Evolutionary conservation across 2,888 invertebrate genomes (phyloP).

Genomic region (Nomada ferruginata): DNA sequence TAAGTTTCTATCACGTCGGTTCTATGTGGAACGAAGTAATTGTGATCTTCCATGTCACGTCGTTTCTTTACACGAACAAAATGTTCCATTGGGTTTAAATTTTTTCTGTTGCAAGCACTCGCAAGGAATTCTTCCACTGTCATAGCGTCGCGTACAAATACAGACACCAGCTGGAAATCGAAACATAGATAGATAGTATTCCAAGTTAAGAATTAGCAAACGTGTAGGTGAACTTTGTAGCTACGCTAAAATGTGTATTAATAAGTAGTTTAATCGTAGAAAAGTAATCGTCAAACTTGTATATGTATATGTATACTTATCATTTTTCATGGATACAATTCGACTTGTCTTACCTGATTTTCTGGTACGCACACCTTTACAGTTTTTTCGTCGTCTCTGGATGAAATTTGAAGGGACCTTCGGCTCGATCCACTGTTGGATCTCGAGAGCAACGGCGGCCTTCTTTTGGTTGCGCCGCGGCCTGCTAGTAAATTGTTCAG

Average conservation of each 20-base stretch:
- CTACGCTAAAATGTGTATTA: too few relatives aligned
- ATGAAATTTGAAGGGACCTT: constrained; percentile 94
- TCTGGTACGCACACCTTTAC: constrained; percentile 96
- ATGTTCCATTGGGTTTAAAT: constrained; percentile 97
- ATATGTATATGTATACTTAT: too few relatives aligned
- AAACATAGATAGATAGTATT: background rate
- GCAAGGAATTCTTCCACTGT: constrained; percentile 98
- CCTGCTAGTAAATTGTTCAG: constrained; percentile 96
- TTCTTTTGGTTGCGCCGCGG: constrained; percentile 94
- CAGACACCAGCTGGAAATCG: constrained; percentile 88
- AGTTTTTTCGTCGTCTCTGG: constrained; percentile 94
- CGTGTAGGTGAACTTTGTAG: too few relatives aligned
- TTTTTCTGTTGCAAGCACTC: constrained; percentile 95
- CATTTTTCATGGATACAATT: background rate
- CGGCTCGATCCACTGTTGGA: constrained; percentile 95
- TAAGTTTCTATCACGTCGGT: constrained; percentile 97
- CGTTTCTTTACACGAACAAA: constrained; percentile 97
- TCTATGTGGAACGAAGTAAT: constrained; percentile 97
- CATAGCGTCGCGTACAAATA: constrained; percentile 95
- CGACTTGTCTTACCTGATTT: constrained; percentile 85
- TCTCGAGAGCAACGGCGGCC: constrained; percentile 95
- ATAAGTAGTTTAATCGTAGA: too few relatives aligned
- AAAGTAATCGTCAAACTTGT: too few relatives aligned
- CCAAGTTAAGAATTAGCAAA: background rate
- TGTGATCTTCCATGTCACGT: constrained; percentile 97